A percentile compares a stretch with the other conserved stretches of the same genome.
These are phyloP conservation scores for Plumapathes pennacea DNA, from an alignment of 92 coral and sea anemone species.

Conservation along the genomic window DNA sequence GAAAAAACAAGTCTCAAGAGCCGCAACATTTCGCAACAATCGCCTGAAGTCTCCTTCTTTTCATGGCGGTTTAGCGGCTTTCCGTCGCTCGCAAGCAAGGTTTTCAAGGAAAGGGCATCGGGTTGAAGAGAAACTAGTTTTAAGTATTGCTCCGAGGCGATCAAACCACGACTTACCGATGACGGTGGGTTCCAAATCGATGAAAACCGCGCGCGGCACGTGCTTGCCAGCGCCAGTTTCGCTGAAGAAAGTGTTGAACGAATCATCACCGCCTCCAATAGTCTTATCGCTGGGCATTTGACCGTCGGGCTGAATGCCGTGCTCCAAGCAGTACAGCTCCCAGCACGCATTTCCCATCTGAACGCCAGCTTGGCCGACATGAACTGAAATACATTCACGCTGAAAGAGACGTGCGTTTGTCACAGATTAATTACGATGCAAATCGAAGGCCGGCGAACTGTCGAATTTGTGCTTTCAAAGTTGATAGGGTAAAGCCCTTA, in stretches of 20 bases:
- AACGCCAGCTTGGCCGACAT: constrained; percentile 83
- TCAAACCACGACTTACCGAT: constrained; percentile 69
- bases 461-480: constrained; percentile 62
- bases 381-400: constrained; percentile 83
- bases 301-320: constrained; percentile 77
- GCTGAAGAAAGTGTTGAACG: constrained; percentile 79
- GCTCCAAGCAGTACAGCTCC: constrained; percentile 87
- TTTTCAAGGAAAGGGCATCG: too few relatives aligned
- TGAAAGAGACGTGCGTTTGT: constrained; percentile 44
- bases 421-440: too few relatives aligned
- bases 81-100: too few relatives aligned
- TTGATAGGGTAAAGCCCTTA: constrained; percentile 65
- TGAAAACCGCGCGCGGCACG: constrained; percentile 74
- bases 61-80: too few relatives aligned
- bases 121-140: too few relatives aligned
- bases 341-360: constrained; percentile 82
- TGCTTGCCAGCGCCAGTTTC: constrained; percentile 79
- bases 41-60: too few relatives aligned
- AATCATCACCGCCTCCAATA: constrained; percentile 67
- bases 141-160: too few relatives aligned
- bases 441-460: too few relatives aligned
- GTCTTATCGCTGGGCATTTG: constrained; percentile 60
- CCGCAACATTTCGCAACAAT: too few relatives aligned
- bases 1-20: too few relatives aligned
- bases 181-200: constrained; percentile 76